Percentiles rank a stretch among this genome's conserved stretches.
phyloP scores from a whole-genome alignment of 2,113 vertebrate species.

The Oryzias javanicus region DNA sequence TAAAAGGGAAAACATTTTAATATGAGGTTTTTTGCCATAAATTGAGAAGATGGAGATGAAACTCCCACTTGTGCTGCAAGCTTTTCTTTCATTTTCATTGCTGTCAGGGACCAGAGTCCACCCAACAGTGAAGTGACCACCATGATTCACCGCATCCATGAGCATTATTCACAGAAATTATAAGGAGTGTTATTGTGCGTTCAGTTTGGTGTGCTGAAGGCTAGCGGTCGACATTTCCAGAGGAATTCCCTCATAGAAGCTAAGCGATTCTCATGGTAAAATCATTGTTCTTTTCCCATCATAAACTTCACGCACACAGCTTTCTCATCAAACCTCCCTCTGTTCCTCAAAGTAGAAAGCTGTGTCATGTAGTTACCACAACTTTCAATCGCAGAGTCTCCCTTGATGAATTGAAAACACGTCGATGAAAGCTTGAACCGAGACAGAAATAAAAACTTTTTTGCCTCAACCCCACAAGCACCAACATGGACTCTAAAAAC shows the following conservation, averaged over 20 bases:
- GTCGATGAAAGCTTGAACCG: slow-evolving; percentile 18
- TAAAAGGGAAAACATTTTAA: no score
- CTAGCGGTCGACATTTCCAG: slow-evolving; percentile 17
- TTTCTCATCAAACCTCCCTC: slow-evolving; percentile 47
- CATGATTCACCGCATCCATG: no score
- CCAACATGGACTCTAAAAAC: no score
- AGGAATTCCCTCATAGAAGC: slow-evolving; percentile 50
- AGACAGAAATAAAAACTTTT: slow-evolving; percentile 10
- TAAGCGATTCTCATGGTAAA: slow-evolving; percentile 42
- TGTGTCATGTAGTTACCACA: slow-evolving; percentile 31
- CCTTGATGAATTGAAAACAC: slow-evolving; percentile 27
- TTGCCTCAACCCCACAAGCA: not conserved
- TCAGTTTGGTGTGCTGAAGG: not conserved
- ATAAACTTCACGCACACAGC: slow-evolving; percentile 48
- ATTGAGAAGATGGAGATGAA: no score
- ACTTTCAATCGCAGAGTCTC: slow-evolving; percentile 51
- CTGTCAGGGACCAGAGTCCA: no score
- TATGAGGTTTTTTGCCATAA: no score
- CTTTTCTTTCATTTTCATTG: no score
- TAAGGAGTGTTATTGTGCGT: not conserved
- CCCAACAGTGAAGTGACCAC: no score
- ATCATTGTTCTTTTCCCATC: slow-evolving; percentile 32
- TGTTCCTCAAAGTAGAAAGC: slow-evolving; percentile 31
- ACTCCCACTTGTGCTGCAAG: no score
- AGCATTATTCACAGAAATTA: no score